Conservation (phyloP, 2,797 vertebrate species). For the Percopsis omiscomaycus region DNA sequence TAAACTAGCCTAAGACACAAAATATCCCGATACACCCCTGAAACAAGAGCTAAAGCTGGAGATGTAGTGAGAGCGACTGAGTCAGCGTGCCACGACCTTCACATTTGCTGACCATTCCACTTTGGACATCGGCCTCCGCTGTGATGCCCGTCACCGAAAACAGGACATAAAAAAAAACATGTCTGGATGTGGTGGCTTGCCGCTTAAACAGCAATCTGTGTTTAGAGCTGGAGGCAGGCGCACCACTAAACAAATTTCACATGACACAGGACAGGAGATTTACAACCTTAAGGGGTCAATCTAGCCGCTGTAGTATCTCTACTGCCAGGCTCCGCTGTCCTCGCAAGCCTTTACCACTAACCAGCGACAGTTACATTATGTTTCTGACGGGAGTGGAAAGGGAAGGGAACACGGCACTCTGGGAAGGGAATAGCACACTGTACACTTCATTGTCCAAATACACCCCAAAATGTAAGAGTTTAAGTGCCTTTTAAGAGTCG, state of each 20-base stretch:
- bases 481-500: too few relatives aligned
- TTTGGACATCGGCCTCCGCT: slow-evolving; percentile 50
- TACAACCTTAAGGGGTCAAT: slow-evolving; percentile 64
- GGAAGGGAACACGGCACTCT: background rate
- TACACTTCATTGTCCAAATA: too few relatives aligned
- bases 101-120: slow-evolving; percentile 56
- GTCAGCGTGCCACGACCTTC: slow-evolving; percentile 53
- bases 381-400: slow-evolving; percentile 42
- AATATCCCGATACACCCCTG: slow-evolving; percentile 12
- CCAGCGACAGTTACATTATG: slow-evolving; percentile 39
- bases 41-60: slow-evolving; percentile 33
- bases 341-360: slow-evolving; percentile 26
- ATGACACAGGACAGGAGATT: slow-evolving; percentile 75
- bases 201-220: slow-evolving; percentile 67
- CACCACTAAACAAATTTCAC: slow-evolving; percentile 68
- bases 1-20: slow-evolving; percentile 17
- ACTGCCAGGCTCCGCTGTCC: slow-evolving; percentile 50
- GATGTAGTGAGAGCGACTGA: slow-evolving; percentile 37
- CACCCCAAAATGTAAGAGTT: too few relatives aligned
- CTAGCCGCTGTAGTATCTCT: slow-evolving; percentile 58
- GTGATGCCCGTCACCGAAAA: slow-evolving; percentile 40
- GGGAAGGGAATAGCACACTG: background rate
- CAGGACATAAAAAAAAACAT: slow-evolving; percentile 65
- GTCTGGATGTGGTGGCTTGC: slow-evolving; percentile 67
- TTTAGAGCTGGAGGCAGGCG: slow-evolving; percentile 65